phyloP scores from a whole-genome alignment of 1,140 invertebrate genomes.

The Drosophila fuyamai region DNA sequence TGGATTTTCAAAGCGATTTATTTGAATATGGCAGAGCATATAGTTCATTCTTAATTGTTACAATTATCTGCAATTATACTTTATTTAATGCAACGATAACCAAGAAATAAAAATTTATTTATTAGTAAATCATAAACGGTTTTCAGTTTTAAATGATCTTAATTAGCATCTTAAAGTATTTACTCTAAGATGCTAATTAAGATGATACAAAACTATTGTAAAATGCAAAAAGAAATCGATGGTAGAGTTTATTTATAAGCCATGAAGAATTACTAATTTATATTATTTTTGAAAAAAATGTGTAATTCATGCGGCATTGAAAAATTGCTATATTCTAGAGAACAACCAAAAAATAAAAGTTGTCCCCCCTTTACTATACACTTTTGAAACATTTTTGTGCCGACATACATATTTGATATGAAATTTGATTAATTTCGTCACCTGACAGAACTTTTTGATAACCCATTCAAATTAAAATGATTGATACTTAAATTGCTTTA shows the following conservation, averaged over 20 bases:
- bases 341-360: background rate
- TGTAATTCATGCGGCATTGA: no score
- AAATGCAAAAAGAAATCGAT: no score
- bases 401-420: slow-evolving; percentile 48
- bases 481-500: slow-evolving; percentile 52
- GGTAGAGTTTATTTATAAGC: no score
- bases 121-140: background rate
- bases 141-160: background rate
- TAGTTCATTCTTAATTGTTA: slow-evolving; percentile 9
- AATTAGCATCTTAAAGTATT: no score
- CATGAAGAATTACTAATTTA: no score
- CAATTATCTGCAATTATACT: slow-evolving; percentile 16
- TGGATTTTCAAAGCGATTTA: slow-evolving; percentile 14
- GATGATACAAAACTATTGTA: no score
- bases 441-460: slow-evolving; percentile 43
- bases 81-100: background rate
- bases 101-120: background rate
- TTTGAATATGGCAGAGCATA: slow-evolving; percentile 19
- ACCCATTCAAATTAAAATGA: slow-evolving; percentile 52
- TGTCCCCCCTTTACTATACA: background rate
- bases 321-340: no score
- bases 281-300: no score
- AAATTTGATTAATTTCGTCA: slow-evolving; percentile 54
- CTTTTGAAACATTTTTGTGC: slow-evolving; percentile 30
- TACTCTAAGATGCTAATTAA: no score